phyloP scores from a whole-genome alignment of 1,140 invertebrate species.

The Temnothorax longispinosus region DNA sequence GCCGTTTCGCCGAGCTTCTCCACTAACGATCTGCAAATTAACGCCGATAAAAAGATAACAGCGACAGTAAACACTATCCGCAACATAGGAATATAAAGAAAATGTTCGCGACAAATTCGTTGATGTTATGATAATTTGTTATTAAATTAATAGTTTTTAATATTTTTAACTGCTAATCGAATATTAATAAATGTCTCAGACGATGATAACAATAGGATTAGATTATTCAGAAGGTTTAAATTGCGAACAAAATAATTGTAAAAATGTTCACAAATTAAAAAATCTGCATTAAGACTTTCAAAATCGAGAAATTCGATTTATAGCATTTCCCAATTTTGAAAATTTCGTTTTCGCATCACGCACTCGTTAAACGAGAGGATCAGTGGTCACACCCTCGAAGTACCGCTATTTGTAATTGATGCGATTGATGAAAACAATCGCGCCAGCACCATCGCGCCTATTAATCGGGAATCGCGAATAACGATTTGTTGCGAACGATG shows the following conservation, averaged over 20 bases:
- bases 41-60: neutral
- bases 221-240: neutral
- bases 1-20: neutral
- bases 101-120: neutral
- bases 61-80: neutral
- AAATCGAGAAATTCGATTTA: neutral
- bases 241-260: neutral
- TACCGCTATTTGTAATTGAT: slow-evolving; percentile 47
- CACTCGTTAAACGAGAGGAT: slow-evolving; percentile 7
- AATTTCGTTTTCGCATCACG: neutral
- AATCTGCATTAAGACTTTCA: neutral
- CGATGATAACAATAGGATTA: neutral
- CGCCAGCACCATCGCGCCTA: neutral
- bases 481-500: slow-evolving; percentile 36
- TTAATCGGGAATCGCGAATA: slow-evolving; percentile 42
- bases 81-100: neutral
- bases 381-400: neutral
- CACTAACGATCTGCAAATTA: neutral
- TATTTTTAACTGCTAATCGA: neutral
- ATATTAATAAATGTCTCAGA: neutral
- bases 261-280: neutral
- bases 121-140: neutral
- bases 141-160: neutral
- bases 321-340: neutral
- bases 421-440: slow-evolving; percentile 31